Evolutionary conservation across 2,888 invertebrate species (phyloP).

Genomic region (Trypoxylon attenuatum): DNA sequence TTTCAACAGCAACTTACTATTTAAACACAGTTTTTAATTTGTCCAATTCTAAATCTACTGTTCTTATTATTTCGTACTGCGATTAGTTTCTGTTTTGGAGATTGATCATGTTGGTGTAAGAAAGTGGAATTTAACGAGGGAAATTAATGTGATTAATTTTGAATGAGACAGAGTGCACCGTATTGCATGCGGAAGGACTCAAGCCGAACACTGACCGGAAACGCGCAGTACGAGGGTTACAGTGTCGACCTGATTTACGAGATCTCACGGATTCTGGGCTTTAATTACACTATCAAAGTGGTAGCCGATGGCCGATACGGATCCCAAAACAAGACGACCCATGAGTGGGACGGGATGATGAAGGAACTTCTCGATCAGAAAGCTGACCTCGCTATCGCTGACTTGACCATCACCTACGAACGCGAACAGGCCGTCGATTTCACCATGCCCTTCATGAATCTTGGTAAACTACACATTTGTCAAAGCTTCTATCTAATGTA

Average conservation of each 20-base stretch:
- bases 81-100: no score
- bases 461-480: constrained; percentile 78
- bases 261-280: constrained; percentile 90
- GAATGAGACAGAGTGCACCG: constrained; percentile 95
- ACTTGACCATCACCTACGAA: constrained; percentile 97
- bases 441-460: constrained; percentile 95
- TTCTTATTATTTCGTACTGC: no score
- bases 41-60: no score
- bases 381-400: constrained; percentile 97
- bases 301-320: constrained; percentile 92
- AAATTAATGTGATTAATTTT: no score
- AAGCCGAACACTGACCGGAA: constrained; percentile 88
- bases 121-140: no score
- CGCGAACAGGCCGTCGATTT: constrained; percentile 89
- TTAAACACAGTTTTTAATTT: no score
- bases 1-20: no score
- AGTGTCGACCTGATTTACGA: constrained; percentile 95
- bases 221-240: constrained; percentile 96
- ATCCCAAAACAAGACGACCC: constrained; percentile 86
- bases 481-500: no score
- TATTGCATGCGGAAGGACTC: constrained; percentile 96
- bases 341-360: constrained; percentile 95
- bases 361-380: constrained; percentile 90
- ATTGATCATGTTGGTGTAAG: no score
- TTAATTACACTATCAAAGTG: constrained; percentile 90